These are phyloP conservation scores for Lamprotornis superbus DNA, from an alignment of 2,113 vertebrate genomes.

Conservation along the genomic window DNA sequence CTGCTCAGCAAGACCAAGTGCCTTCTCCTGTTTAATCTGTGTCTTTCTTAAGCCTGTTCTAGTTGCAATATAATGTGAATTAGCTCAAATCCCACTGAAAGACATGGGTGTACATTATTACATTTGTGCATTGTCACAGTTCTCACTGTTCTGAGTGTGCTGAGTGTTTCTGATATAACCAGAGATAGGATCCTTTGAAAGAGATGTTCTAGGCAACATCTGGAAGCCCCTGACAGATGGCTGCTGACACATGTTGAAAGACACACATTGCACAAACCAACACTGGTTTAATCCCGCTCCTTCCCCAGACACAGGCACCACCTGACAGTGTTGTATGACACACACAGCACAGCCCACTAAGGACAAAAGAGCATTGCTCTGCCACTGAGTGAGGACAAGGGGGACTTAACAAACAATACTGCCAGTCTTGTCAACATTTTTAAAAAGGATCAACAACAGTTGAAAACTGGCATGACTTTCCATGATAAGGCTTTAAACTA, in stretches of 20 bases:
- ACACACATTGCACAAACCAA: not conserved
- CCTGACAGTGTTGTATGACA: accelerated
- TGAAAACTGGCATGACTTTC: not conserved
- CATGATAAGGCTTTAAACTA: not conserved
- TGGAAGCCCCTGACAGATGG: not conserved
- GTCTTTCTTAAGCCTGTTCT: not conserved
- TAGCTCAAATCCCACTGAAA: not conserved
- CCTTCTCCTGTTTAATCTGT: not conserved
- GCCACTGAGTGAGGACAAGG: not conserved
- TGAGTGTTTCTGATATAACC: not conserved
- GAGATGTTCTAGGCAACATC: not conserved
- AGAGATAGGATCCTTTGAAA: not conserved
- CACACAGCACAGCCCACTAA: not conserved
- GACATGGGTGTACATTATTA: not conserved
- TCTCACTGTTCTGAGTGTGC: not conserved
- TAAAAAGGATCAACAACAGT: not conserved
- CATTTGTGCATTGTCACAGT: accelerated
- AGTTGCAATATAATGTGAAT: not conserved
- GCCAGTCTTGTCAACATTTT: not conserved
- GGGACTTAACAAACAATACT: not conserved
- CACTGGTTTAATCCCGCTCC: not conserved
- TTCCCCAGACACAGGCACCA: not conserved
- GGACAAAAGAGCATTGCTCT: not conserved
- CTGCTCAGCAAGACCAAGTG: not conserved
- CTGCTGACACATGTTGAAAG: not conserved